Conservation (phyloP, 2,797 vertebrate species). For the Botia kubotai region DNA sequence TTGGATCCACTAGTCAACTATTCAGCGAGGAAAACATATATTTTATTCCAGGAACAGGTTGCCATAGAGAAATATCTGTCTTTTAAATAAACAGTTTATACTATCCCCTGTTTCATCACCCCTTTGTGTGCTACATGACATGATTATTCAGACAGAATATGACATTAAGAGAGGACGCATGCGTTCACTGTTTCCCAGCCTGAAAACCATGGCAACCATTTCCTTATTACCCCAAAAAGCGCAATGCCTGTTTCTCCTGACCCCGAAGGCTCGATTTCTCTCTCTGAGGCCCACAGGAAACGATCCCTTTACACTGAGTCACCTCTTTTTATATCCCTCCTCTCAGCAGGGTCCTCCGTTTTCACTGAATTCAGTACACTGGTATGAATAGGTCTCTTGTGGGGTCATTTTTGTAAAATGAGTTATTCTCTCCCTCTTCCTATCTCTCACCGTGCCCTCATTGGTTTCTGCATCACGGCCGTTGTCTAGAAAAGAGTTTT, state of each 20-base stretch:
- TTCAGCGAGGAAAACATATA: too few species aligned
- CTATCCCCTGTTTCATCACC: conserved; percentile 59
- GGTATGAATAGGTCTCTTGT: conserved; percentile 44
- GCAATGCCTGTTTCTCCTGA: conserved; percentile 43
- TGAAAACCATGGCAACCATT: conserved; percentile 37
- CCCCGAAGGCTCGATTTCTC: conserved; percentile 41
- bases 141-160: not conserved
- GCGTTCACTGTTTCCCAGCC: conserved; percentile 68
- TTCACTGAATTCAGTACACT: conserved; percentile 32
- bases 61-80: too few species aligned
- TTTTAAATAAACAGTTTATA: not conserved
- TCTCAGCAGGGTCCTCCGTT: conserved; percentile 22
- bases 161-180: too few species aligned
- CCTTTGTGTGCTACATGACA: conserved; percentile 63
- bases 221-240: conserved; percentile 52
- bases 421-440: not conserved
- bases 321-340: conserved; percentile 38
- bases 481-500: not conserved
- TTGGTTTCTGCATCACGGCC: not conserved
- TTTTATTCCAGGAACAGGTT: too few species aligned
- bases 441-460: not conserved
- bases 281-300: conserved; percentile 50
- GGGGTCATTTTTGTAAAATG: conserved; percentile 11
- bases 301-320: conserved; percentile 27
- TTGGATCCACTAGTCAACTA: too few species aligned